A percentile compares a stretch with the other conserved stretches of the same genome.
Conservation (phyloP, 2,888 invertebrate genomes). For the Pachymerium ferrugineum region DNA sequence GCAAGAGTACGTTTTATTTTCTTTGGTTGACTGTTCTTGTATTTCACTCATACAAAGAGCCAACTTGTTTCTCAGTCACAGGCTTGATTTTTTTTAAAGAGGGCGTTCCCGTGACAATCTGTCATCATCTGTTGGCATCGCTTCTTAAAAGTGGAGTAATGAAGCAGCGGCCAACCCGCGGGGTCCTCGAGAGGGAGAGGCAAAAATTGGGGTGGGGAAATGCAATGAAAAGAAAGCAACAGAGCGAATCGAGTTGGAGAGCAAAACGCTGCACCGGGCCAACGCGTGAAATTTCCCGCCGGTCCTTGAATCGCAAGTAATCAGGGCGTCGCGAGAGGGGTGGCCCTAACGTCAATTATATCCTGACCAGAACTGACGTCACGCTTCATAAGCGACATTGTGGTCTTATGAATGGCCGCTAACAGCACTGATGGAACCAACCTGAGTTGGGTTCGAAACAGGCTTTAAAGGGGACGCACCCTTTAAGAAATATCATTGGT, state of each 20-base stretch:
- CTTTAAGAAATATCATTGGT: neutral
- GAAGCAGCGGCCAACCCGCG: neutral
- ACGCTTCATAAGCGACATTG: conserved; percentile 4
- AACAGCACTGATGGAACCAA: conserved; percentile 8
- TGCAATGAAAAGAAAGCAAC: neutral
- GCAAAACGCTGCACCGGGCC: conserved; percentile 4
- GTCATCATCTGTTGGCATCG: conserved; percentile 9
- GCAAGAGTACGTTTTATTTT: neutral
- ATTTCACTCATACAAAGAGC: neutral
- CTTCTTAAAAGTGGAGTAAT: conserved; percentile 13
- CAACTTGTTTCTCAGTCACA: conserved; percentile 4
- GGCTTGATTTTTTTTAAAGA: neutral
- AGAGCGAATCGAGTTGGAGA: conserved; percentile 13
- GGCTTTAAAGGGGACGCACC: conserved; percentile 2
- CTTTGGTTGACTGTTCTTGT: conserved; percentile 8
- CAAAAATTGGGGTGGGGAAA: neutral
- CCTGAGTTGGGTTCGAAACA: neutral
- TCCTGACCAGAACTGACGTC: conserved; percentile 9
- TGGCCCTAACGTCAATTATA: conserved; percentile 7
- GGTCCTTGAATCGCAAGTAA: neutral
- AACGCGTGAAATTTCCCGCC: conserved; percentile 13
- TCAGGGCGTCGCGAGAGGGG: conserved; percentile 8
- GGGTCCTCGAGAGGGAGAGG: neutral
- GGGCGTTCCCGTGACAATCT: neutral
- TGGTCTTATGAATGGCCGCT: neutral